Percentiles rank a stretch among this genome's conserved stretches.
Evolutionary conservation across 1,140 invertebrate genomes (phyloP).

Genomic region (Dermatophagoides farinae): DNA sequence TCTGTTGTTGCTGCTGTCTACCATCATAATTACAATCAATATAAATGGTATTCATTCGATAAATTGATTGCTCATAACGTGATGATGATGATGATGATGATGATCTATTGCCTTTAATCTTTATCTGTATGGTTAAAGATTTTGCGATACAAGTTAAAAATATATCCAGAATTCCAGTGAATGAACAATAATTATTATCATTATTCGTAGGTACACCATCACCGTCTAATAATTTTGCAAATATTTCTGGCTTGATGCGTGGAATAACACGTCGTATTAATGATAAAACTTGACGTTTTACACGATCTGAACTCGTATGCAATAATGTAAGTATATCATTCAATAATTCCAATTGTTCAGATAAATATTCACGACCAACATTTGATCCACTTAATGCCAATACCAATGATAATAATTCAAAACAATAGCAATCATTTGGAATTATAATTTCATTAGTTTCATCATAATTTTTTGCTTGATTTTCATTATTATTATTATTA

Average conservation of each 20-base stretch:
- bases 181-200: constrained; percentile 35
- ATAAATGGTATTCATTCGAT: background rate
- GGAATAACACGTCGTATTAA: constrained; percentile 59
- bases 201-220: constrained; percentile 24
- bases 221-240: constrained; percentile 36
- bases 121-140: constrained; percentile 61
- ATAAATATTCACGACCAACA: constrained; percentile 68
- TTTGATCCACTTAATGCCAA: constrained; percentile 76
- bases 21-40: constrained; percentile 10
- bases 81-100: no score
- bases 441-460: constrained; percentile 21
- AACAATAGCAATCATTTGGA: constrained; percentile 71
- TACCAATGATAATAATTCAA: constrained; percentile 86
- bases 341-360: constrained; percentile 62
- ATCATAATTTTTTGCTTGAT: background rate
- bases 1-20: constrained; percentile 34
- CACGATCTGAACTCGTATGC: constrained; percentile 78
- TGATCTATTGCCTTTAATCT: constrained; percentile 40
- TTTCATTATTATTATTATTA: background rate
- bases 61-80: background rate
- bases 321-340: constrained; percentile 63
- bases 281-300: constrained; percentile 71
- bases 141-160: constrained; percentile 70
- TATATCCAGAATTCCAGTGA: constrained; percentile 49
- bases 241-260: constrained; percentile 41